Evolutionary conservation across 2,888 invertebrate genomes (phyloP).

Genomic region (Schizaphis graminum): DNA sequence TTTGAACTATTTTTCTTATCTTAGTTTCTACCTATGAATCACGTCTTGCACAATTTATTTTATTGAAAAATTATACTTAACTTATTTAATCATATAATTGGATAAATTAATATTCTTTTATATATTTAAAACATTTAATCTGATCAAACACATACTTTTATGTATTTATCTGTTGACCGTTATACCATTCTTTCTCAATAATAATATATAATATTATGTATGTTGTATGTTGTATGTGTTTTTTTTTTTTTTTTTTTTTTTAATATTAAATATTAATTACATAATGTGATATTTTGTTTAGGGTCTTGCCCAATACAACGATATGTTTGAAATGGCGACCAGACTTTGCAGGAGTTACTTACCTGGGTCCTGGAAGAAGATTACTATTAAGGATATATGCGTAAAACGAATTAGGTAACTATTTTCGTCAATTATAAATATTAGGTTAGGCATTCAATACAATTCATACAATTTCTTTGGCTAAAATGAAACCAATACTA

Average conservation of each 20-base stretch:
- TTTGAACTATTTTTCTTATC: constrained; percentile 54
- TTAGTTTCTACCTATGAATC: background rate
- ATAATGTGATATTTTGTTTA: constrained; percentile 9
- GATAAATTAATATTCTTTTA: background rate
- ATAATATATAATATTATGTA: background rate
- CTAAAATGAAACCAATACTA: background rate
- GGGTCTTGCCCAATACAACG: constrained; percentile 70
- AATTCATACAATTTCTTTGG: background rate
- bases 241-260: background rate
- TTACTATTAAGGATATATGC: constrained; percentile 82
- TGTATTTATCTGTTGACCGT: background rate
- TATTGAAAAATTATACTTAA: background rate
- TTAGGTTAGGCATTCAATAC: background rate
- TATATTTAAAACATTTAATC: background rate
- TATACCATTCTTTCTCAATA: background rate
- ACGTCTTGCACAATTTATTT: background rate
- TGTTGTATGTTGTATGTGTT: background rate
- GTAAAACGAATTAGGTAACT: constrained; percentile 87
- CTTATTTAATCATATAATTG: background rate
- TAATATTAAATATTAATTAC: background rate
- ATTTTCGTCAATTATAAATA: constrained; percentile 26
- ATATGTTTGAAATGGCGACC: constrained; percentile 87
- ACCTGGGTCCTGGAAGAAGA: constrained; percentile 90
- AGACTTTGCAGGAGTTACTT: constrained; percentile 91
- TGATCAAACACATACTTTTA: background rate